These are phyloP conservation scores for Athalia rosae DNA, from an alignment of 2,888 invertebrate genomes.

Conservation along the genomic window DNA sequence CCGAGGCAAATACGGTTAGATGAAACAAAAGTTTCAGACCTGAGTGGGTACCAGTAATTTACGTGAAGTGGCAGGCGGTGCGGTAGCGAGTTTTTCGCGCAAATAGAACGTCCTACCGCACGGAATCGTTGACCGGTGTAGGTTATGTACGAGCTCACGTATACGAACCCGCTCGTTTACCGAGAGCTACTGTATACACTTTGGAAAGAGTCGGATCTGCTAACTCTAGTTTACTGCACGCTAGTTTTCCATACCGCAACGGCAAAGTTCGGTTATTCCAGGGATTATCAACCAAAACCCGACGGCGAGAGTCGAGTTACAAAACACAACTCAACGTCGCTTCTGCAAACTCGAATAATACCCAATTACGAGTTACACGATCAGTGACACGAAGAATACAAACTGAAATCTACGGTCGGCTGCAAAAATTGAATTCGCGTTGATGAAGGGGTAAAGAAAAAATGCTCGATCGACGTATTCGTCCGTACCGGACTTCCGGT, in stretches of 20 bases:
- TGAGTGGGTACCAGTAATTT: constrained; percentile 19
- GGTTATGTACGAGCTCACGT: no score
- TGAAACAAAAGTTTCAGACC: constrained; percentile 34
- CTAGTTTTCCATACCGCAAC: neutral
- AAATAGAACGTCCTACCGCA: constrained; percentile 13
- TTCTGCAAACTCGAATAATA: neutral
- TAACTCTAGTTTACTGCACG: constrained; percentile 16
- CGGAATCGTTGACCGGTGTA: neutral
- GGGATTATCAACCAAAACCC: constrained; percentile 11
- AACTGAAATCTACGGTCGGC: no score
- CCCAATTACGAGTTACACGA: neutral
- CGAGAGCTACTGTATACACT: neutral
- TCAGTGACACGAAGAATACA: no score
- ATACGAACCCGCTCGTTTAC: neutral
- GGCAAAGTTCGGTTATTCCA: constrained; percentile 22
- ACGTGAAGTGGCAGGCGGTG: constrained; percentile 11
- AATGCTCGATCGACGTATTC: no score
- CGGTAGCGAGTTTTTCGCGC: neutral
- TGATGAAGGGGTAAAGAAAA: no score
- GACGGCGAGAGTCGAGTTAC: neutral
- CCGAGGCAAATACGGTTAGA: neutral
- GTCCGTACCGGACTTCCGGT: no score
- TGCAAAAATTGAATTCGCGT: no score
- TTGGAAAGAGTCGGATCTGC: neutral
- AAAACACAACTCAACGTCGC: neutral